Evolutionary conservation across 1,140 invertebrate genomes (phyloP), one percentile per base, ranked within the genome.

Genomic region (Drosophila pruinosa): DNA sequence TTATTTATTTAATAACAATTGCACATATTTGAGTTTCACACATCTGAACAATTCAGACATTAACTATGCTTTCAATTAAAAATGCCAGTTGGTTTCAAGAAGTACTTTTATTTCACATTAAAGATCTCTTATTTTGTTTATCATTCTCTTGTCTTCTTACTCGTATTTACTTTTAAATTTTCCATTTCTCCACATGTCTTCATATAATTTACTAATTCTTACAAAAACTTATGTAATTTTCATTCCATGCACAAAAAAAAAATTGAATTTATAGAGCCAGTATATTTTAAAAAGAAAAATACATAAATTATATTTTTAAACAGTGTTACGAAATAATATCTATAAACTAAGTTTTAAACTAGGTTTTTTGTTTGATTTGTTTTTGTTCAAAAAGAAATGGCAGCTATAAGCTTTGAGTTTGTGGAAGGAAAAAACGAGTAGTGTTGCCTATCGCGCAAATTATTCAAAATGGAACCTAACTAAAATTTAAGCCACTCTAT

Each of bases 51-150:
- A n/a, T n/a, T n/a, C n/a, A n/a, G n/a, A n/a, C n/a, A 3, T 28
- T 28, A 28, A 28, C 8, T 28, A 28, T n/a, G 6, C 26, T 34
- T 34, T n/a, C 2, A 4, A 15, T 24, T 56, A 24, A 31, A 19
- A 17, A 26, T 38, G 22, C 21, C 4, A 4, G 15, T 10, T 54
- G 7, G 31, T 74, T 86, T 85, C 72, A 85, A 85, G 81, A 85
- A 86, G 81, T 85, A 85, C 70, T 85, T 85, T 85, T 85, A 85
- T 85, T 85, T 86, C 81, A 85, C 81, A 85, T 85, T 88, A 71
- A 85, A 85, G 81, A 85, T 67, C 50, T 56, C 57, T 64, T 41
- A 70, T 62, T 54, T 81, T 75, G 47, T 81, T 54, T 39, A 65
- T 78, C 75, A 54, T 81, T 75, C 71, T 53, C 75, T 65, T 76